phyloP scores from a whole-genome alignment of 2,888 invertebrate species.

The Trilocha varians region DNA sequence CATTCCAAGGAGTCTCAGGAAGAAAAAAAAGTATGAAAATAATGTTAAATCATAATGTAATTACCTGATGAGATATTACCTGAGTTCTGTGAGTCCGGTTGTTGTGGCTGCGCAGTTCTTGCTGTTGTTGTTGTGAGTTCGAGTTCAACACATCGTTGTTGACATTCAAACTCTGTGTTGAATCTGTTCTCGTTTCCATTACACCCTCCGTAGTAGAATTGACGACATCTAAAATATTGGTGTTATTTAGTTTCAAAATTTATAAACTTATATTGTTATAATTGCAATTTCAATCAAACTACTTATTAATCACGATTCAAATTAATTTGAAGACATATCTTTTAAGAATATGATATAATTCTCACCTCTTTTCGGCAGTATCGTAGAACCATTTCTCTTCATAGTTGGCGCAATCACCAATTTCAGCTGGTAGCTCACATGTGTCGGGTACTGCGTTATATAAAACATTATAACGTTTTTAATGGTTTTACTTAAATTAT shows the following conservation, averaged over 20 bases:
- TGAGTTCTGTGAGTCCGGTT: constrained; percentile 4
- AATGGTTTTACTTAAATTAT: not conserved
- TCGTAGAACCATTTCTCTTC: constrained; percentile 88
- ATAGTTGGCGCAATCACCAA: constrained; percentile 85
- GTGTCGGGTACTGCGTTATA: constrained; percentile 46
- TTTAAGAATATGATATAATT: too few species aligned
- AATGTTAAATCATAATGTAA: too few species aligned
- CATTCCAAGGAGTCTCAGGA: too few species aligned
- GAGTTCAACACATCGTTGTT: constrained; percentile 73
- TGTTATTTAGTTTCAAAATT: not conserved
- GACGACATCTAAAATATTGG: constrained; percentile 73
- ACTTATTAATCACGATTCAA: too few species aligned
- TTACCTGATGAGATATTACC: too few species aligned
- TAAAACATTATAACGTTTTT: not conserved
- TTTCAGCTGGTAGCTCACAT: constrained; percentile 82
- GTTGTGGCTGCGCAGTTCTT: constrained; percentile 19
- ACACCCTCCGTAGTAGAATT: constrained; percentile 94
- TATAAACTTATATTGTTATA: not conserved
- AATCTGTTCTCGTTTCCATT: constrained; percentile 94
- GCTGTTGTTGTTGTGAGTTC: constrained; percentile 48
- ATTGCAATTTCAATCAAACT: too few species aligned
- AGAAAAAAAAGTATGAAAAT: too few species aligned
- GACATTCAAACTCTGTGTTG: constrained; percentile 76
- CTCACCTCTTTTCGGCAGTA: constrained; percentile 74
- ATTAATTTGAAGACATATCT: too few species aligned